Evolutionary conservation across 2,888 invertebrate genomes (phyloP).

Genomic region (Synanthedon tipuliformis): DNA sequence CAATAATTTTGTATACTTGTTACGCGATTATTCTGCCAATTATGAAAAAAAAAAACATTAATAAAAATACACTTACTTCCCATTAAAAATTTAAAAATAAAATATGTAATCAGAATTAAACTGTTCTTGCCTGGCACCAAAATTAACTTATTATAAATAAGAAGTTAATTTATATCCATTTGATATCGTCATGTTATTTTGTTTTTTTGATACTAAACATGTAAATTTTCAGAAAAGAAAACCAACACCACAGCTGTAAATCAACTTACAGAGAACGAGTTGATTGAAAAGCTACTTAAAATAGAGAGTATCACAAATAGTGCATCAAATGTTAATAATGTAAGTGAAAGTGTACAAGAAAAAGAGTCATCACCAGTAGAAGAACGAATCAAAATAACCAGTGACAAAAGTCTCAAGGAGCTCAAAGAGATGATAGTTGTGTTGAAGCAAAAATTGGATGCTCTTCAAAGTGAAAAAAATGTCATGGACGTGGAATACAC

Average conservation of each 20-base stretch:
- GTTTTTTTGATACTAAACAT: not conserved
- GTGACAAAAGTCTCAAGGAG: constrained; percentile 40
- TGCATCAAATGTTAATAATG: constrained; percentile 3
- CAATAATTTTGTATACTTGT: no score
- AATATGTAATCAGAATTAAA: no score
- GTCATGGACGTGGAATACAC: constrained; percentile 52
- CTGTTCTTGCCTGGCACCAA: no score
- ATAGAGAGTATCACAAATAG: constrained; percentile 1
- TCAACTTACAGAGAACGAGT: constrained; percentile 18
- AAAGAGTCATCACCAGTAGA: constrained; percentile 3
- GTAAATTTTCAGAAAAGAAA: constrained; percentile 10
- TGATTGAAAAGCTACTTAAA: constrained; percentile 18
- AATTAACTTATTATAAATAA: no score
- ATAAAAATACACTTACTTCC: no score
- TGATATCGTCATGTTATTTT: no score
- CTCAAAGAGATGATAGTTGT: constrained; percentile 51
- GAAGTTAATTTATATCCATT: no score
- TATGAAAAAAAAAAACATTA: no score
- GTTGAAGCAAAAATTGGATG: constrained; percentile 47
- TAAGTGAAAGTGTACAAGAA: not conserved
- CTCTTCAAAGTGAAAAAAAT: constrained; percentile 50
- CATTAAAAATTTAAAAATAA: no score
- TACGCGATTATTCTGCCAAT: no score
- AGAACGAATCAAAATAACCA: constrained; percentile 11
- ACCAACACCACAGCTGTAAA: constrained; percentile 5